Conservation (phyloP, 2,797 vertebrate genomes). For the Meda fulgida region DNA sequence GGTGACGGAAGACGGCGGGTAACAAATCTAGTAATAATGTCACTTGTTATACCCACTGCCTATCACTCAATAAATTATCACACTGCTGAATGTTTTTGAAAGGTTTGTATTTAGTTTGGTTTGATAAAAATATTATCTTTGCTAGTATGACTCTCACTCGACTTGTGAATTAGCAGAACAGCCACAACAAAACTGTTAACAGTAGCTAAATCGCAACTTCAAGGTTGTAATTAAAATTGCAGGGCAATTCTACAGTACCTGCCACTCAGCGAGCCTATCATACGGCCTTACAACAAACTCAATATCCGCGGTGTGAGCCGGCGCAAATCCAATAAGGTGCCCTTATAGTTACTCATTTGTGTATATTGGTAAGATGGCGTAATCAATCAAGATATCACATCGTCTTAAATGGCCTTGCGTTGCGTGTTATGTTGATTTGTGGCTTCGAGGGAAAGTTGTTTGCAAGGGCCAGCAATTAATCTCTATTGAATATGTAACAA, state of each 20-base stretch:
- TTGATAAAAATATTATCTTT: too few species aligned
- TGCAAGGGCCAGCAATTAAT: slow-evolving; percentile 48
- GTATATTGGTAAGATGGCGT: slow-evolving; percentile 11
- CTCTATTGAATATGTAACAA: slow-evolving; percentile 43
- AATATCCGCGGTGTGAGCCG: neutral
- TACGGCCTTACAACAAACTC: slow-evolving; percentile 10
- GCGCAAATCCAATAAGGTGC: slow-evolving; percentile 5
- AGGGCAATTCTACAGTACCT: slow-evolving; percentile 12
- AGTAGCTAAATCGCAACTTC: slow-evolving; percentile 49
- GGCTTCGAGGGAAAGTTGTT: slow-evolving; percentile 40
- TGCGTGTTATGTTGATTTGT: slow-evolving; percentile 38
- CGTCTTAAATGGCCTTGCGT: slow-evolving; percentile 22
- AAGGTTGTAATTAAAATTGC: slow-evolving; percentile 60
- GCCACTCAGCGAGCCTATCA: slow-evolving; percentile 5
- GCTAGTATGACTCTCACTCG: too few species aligned
- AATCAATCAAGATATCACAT: slow-evolving; percentile 38
- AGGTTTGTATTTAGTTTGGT: too few species aligned
- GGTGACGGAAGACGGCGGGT: too few species aligned
- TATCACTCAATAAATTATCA: too few species aligned
- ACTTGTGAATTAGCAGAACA: too few species aligned
- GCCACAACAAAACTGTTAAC: too few species aligned
- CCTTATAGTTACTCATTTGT: slow-evolving; percentile 21
- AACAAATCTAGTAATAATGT: too few species aligned
- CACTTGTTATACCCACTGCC: too few species aligned
- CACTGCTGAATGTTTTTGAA: too few species aligned